Evolutionary conservation across 2,113 vertebrate genomes (phyloP), one percentile per base, ranked within the genome.

Genomic region (Erpornis zantholeuca): DNA sequence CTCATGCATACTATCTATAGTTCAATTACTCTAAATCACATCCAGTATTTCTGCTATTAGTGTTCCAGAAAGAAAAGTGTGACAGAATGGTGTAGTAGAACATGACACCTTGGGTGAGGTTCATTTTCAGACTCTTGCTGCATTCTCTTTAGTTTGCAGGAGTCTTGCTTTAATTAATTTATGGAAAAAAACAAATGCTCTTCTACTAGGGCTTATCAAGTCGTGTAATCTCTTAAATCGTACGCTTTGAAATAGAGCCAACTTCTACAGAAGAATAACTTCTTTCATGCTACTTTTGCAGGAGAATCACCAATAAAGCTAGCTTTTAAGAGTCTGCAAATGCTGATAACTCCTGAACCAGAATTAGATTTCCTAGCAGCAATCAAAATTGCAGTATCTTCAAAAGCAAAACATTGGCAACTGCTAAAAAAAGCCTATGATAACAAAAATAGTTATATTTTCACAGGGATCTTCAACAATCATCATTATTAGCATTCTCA

Each of bases 161-260:
- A 91, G 11, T 65, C 53, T 76, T 57, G 24, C 19, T 86, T 95
- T 85, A 95, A 87, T 91, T 96, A 79, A 38, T 87, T 66, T 85
- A 69, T n/a, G n/a, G 61, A 23, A 60, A 57, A 83, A 56, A 49
- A 7, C 13, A 90, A 36, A 50, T 61, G 21, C 16, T 88, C 7
- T 86, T 95, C 63, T 94, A 11, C 66, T 73, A 66, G 42, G 42
- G 38, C 24, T 77, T 78, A 31, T 24, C 42, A 76, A 72, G 57
- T 80, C 21, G 66, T 50, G 9, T 76, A 71, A 79, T 80, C 44
- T 50, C 33, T 84, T 59, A 66, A 47, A 23, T 76, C 3, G 3
- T 54, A 35, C 1, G 5, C 15, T 83, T 40, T 78, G 54, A 47
- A 77, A 82, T 17, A 65, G 42, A 87, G 49, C 22, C 52, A 73